Conservation (phyloP, 2,888 invertebrate species). For the Acleris laterana region DNA sequence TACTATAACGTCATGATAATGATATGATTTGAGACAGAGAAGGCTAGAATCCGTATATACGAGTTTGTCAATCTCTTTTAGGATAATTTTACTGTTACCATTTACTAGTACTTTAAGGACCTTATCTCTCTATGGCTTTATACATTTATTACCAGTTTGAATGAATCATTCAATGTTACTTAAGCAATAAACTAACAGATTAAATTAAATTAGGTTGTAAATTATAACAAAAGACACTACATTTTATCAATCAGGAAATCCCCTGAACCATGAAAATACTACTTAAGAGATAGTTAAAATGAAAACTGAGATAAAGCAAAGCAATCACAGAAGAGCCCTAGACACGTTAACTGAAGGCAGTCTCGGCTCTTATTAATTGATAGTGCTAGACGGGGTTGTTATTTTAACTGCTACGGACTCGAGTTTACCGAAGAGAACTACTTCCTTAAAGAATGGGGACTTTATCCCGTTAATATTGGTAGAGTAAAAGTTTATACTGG, state of each 20-base stretch:
- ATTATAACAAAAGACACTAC: too few relatives aligned
- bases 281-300: not conserved
- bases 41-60: too few relatives aligned
- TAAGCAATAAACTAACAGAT: too few relatives aligned
- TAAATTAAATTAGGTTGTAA: too few relatives aligned
- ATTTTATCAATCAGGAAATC: not conserved
- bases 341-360: slow-evolving; percentile 20
- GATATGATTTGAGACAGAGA: too few relatives aligned
- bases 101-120: too few relatives aligned
- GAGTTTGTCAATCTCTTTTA: too few relatives aligned
- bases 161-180: too few relatives aligned
- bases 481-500: not conserved
- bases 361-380: slow-evolving; percentile 20
- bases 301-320: slow-evolving; percentile 5
- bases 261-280: not conserved
- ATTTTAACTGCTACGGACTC: slow-evolving; percentile 13
- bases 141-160: too few relatives aligned
- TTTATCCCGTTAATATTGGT: not conserved
- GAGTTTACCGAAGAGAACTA: not conserved
- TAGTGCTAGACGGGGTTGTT: slow-evolving; percentile 16
- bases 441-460: not conserved
- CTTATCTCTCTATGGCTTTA: too few relatives aligned
- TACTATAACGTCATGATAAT: too few relatives aligned
- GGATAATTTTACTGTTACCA: too few relatives aligned
- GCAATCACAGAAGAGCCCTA: slow-evolving; percentile 28